Base-by-base conservation (phyloP, 2,797 vertebrate genomes). In the Spondyliosoma cantharus region DNA sequence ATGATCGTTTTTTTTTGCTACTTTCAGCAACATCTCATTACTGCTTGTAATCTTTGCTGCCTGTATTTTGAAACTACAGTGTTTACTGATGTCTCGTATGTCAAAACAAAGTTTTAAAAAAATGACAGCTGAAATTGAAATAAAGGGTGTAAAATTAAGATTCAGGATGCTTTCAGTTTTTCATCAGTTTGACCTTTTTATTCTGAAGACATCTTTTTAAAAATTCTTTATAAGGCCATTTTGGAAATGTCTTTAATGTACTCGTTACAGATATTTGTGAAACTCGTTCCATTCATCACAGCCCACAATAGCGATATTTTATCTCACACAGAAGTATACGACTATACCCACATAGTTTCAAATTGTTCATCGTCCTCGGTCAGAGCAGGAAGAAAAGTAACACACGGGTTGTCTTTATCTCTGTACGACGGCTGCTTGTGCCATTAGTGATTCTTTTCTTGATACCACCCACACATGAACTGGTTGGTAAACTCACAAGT, bases 161-260 rank as follows among this genome's bases (percentile, higher is more conserved):
- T 54, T 68, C 20, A 76, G 7, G 37, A 86, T 52, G 16, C 74
- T 11, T 20, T 24, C 11, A 19, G 19, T 71, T 80, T 80, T 85
- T 74, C 6, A 78, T 92, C 85, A 87, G 75, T 92, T 90, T 89
- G 88, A 94, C 91, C 90, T 92, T 92, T 91, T 93, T 94, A 93
- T 94, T 94, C 82, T 88, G 86, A 92, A 92, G 89, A 93, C 87
- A 90, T 93, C 87, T 90, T 93, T 92, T 93, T 89, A 92, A 94
- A 94, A 95, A 94, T 77, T 93, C 90, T 90, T 92, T 89, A 81
- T 94, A 95, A 95, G 94, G 94, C 94, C 93, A 91, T 94, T 92
- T 93, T 93, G 93, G 93, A 95, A 91, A 87, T 88, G 83, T 93
- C 86, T 92, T 88, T 81, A 83, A 91, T 88, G 87, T 91, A 89